Percentiles rank a stretch among this genome's conserved stretches.
phyloP scores from a whole-genome alignment of 2,888 invertebrate genomes.

The Brenthis hecate region DNA sequence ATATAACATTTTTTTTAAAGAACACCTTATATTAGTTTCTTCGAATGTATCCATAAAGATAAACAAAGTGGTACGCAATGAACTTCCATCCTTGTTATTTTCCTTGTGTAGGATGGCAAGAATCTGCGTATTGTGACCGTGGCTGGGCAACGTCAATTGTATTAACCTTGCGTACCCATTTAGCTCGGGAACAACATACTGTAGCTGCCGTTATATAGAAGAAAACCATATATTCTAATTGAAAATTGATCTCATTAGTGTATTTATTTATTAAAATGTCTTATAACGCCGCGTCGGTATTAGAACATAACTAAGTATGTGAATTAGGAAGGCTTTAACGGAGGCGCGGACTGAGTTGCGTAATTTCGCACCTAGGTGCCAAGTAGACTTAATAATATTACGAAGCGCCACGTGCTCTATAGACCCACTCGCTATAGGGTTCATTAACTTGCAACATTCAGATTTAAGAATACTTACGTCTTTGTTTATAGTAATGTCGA shows the following conservation, averaged over 20 bases:
- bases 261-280: not conserved
- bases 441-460: constrained; percentile 3
- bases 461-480: not conserved
- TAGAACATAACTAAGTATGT: constrained; percentile 2
- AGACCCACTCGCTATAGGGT: constrained; percentile 19
- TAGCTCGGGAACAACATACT: constrained; percentile 40
- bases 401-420: constrained; percentile 37
- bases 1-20: not conserved
- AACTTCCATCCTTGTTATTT: constrained; percentile 29
- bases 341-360: constrained; percentile 52
- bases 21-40: no score
- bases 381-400: constrained; percentile 51
- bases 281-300: not conserved
- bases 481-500: not conserved
- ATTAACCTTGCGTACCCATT: constrained; percentile 72
- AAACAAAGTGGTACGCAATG: constrained; percentile 7
- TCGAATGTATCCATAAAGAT: not conserved
- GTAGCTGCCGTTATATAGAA: constrained; percentile 40
- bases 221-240: constrained; percentile 2
- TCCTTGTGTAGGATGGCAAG: constrained; percentile 22
- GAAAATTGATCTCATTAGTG: constrained; percentile 4
- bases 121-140: constrained; percentile 49
- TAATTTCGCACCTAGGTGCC: constrained; percentile 69
- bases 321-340: constrained; percentile 34
- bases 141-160: constrained; percentile 63